Base-by-base conservation (phyloP, 2,113 vertebrate species). In the Syrmaticus mikado region DNA sequence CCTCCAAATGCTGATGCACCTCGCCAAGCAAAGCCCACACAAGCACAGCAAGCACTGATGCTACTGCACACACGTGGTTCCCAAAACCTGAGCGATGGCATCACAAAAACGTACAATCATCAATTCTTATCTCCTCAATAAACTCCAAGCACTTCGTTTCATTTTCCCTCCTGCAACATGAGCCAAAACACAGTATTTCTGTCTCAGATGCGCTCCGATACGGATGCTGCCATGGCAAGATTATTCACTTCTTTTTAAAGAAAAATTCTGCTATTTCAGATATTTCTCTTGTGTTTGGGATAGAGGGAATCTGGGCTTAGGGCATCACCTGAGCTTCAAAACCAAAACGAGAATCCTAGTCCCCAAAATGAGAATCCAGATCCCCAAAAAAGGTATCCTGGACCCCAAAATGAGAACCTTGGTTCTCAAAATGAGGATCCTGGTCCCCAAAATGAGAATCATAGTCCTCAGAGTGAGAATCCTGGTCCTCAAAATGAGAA, bases 1-100 rank as follows among this genome's bases (percentile, higher is more conserved):
- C 13, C 25, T 18, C 55, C 55, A 13, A 41, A 16, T 25, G 1
- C 0, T n/a, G 27, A 64, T 70, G 28, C 1, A 2, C 77, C 43
- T 13, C 18, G 17, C 55, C 36, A 45, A 72, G 45, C 30, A 15
- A 10, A 60, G 25, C 12, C 19, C 10, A 19, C 1, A 0, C 12
- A 1, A 0, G 4, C 43, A 45, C 0, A 2, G 34, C 28, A 67
- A 64, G 45, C 0, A 9, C 41, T 55, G 43, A 0, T 2, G 27
- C 45, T 18, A 1, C 16, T 38, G 7, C 41, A n/a, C 0, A 41
- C 10, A 9, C 38, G 9, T 2, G 18, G 17, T 40, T 38, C 27
- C 53, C 22, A 8, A 43, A 82, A 57, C 19, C 32, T 3, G 3
- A 79, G 78, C 1, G 48, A 61, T 1, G 8, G 58, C n/a, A 57